Base-by-base conservation (phyloP, 2,113 vertebrate species). In the Myanophis thanlyinensis region DNA sequence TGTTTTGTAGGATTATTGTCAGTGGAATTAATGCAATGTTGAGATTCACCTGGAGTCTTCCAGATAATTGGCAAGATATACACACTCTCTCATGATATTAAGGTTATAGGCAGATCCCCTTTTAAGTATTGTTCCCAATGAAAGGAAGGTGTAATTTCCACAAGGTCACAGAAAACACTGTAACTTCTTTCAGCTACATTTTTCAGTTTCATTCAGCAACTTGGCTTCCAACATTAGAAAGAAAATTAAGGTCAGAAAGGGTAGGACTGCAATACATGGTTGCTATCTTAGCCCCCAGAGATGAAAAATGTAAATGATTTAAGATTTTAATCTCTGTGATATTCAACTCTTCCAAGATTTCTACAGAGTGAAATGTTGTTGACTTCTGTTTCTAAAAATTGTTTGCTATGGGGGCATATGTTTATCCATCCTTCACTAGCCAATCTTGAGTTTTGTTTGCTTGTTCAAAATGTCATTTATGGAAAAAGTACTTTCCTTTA, bases 391-490 rank as follows among this genome's bases (percentile, higher is more conserved):
- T 22, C 59, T 85, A 67, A 88, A 87, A 40, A 67, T 27, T 18
- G 13, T 27, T 10, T n/a, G 25, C 30, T 91, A 59, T 15, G 20
- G 47, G 53, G 35, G 5, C 49, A 2, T 53, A 10, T 46, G 23
- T 46, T 9, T 40, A 23, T 25, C n/a, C 53, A 89, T 47, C 25
- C 8, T n/a, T 46, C 51, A 89, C 9, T 48, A 44, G 35, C 30
- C 40, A 18, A 49, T 73, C 56, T 59, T 53, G 15, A 54, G 20
- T 30, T 25, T 52, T 48, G 23, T 89, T 89, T 56, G 47, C 30
- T 85, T 59, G 88, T 35, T 86, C 67, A 62, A 89, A 93, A 92
- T 92, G 56, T 87, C 87, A 94, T 91, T 93, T 54, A 48, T 92
- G 44, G 44, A n/a, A 4, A 67, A 20, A 90, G 48, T 13, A 7